Percentiles rank a stretch among this genome's conserved stretches.
These are phyloP conservation scores for Gymnocephalus cernua DNA, from an alignment of 2,113 vertebrate species.

Conservation along the genomic window DNA sequence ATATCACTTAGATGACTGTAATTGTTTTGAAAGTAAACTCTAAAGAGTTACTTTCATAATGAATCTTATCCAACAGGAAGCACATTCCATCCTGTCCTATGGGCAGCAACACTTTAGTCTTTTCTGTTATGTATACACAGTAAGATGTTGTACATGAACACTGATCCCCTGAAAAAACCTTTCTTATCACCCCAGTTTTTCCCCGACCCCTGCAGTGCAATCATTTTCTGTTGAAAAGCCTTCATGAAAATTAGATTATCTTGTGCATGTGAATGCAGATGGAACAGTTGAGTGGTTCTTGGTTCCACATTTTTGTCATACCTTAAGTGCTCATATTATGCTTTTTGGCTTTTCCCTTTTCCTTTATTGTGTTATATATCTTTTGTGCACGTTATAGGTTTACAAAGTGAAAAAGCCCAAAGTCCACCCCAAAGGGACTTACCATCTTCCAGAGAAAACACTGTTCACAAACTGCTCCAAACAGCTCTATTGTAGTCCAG, in stretches of 20 bases:
- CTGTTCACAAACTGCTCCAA: no score
- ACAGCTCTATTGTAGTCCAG: no score
- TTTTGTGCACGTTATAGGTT: no score
- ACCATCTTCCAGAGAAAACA: no score
- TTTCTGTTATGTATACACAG: neutral
- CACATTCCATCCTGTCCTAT: neutral
- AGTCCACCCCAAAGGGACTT: no score
- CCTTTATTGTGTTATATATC: no score
- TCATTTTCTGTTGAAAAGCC: slow-evolving; percentile 34
- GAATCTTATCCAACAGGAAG: neutral
- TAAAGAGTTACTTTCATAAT: neutral
- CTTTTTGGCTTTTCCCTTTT: no score
- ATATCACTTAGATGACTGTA: neutral
- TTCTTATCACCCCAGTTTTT: slow-evolving; percentile 39
- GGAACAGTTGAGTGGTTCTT: neutral
- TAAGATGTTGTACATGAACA: neutral
- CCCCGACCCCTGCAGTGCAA: slow-evolving; percentile 24
- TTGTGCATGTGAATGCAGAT: neutral
- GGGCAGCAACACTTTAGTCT: neutral
- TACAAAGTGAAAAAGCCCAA: no score
- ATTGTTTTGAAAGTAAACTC: neutral
- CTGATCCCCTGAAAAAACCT: slow-evolving; percentile 32
- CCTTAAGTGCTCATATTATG: no score
- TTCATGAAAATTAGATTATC: neutral
- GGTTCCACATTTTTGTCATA: slow-evolving; percentile 34